Evolutionary conservation across 1,140 invertebrate genomes (phyloP), one percentile per base, ranked within the genome.

Genomic region (Solenopsis invicta): DNA sequence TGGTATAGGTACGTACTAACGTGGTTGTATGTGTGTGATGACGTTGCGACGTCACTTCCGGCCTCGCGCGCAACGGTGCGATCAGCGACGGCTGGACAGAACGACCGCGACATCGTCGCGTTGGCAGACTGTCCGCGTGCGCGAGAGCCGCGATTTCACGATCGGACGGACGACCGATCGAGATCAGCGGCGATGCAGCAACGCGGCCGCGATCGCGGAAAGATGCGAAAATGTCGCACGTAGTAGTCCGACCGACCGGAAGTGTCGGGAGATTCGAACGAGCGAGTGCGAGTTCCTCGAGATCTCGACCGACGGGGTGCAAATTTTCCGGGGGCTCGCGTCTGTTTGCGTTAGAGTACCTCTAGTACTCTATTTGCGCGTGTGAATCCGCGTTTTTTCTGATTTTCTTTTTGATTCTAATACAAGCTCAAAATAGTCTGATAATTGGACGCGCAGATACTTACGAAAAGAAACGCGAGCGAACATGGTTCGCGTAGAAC

Each of bases 61-160:
- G 66, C 29, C 18, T 59, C 13, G 0, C 29, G 87, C n/a, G 87
- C 90, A 91, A 93, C 92, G 92, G 91, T 18, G 54, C 16, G n/a
- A n/a, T n/a, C n/a, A n/a, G n/a, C n/a, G n/a, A n/a, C n/a, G n/a
- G n/a, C n/a, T n/a, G n/a, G n/a, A n/a, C n/a, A n/a, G n/a, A n/a
- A n/a, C n/a, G n/a, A n/a, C n/a, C 29, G 29, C 2, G 29, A 2
- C 29, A 2, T 29, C 29, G 29, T 29, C 29, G 29, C 29, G 2
- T 2, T 29, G 29, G 29, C 29, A 29, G 29, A 29, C 29, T 29
- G 41, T 41, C 12, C 0, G 48, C 52, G 92, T 56, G 75, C 18
- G 10, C 37, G 10, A 24, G 34, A 56, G 21, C 9, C 41, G 1
- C 3, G 29, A 54, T 52, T 67, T 48, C 8, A 10, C 16, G 10